Conservation (phyloP, 2,888 invertebrate genomes). For the Eucera pruinosa region DNA sequence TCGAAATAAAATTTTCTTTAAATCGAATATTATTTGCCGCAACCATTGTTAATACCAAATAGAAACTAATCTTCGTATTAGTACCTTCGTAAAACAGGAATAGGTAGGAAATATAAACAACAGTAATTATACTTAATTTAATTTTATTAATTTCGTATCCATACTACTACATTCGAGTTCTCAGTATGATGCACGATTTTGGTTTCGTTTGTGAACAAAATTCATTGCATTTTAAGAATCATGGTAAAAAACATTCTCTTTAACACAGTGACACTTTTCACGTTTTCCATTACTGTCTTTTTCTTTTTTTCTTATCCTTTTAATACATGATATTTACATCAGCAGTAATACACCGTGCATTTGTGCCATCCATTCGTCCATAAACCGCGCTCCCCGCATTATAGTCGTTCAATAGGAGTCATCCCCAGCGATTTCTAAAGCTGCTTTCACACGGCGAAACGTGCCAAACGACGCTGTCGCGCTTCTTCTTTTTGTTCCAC, state of each 20-base stretch:
- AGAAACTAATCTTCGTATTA: no score
- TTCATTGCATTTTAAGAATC: constrained; percentile 12
- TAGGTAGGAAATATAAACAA: no score
- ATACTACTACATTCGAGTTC: constrained; percentile 70
- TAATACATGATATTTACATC: constrained; percentile 59
- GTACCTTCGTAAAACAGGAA: not conserved
- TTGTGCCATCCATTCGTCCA: constrained; percentile 21
- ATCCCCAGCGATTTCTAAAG: no score
- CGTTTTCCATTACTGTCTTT: constrained; percentile 30
- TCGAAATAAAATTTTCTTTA: no score
- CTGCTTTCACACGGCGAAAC: no score
- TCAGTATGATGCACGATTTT: constrained; percentile 35
- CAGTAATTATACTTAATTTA: constrained; percentile 42
- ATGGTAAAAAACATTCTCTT: constrained; percentile 37
- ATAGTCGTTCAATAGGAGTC: no score
- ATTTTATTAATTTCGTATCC: constrained; percentile 59
- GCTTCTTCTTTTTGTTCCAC: no score
- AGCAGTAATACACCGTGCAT: constrained; percentile 22
- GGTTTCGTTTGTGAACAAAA: constrained; percentile 23
- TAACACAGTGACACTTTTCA: constrained; percentile 32
- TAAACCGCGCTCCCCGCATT: no score
- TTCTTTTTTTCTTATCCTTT: not conserved
- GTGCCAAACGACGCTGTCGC: no score
- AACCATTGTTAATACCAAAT: no score
- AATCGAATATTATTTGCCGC: no score